Evolutionary conservation across 1,140 invertebrate genomes (phyloP).

Genomic region (Hyphantria cunea): DNA sequence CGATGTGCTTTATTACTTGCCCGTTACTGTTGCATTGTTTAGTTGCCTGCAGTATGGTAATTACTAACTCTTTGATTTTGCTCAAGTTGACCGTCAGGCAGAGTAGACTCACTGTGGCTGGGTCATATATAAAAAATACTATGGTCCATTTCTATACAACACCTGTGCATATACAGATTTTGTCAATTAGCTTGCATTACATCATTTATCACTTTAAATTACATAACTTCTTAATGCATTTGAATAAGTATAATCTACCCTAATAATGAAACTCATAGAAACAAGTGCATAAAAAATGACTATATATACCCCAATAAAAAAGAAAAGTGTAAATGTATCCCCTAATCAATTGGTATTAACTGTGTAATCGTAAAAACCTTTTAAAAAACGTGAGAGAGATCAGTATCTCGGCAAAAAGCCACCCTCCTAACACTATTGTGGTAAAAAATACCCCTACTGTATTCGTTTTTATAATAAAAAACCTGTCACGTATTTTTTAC

Average conservation of each 20-base stretch:
- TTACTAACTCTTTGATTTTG: no score
- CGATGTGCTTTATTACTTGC: no score
- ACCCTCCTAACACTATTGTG: constrained; percentile 40
- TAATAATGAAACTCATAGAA: background rate
- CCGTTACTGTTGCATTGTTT: no score
- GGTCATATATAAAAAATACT: no score
- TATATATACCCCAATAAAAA: constrained; percentile 39
- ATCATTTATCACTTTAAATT: no score
- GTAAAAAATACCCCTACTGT: constrained; percentile 55
- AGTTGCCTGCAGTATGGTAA: no score
- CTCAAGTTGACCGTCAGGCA: no score
- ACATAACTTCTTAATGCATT: background rate
- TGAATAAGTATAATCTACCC: background rate
- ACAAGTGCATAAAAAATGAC: constrained; percentile 23
- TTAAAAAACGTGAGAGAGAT: constrained; percentile 76
- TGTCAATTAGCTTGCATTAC: no score
- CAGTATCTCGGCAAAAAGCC: constrained; percentile 60
- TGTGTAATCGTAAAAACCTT: constrained; percentile 52
- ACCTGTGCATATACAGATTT: no score
- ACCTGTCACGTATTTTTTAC: constrained; percentile 57
- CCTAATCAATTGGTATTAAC: constrained; percentile 64
- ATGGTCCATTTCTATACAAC: no score
- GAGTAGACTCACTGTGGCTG: no score
- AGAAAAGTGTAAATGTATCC: constrained; percentile 66
- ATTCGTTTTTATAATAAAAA: constrained; percentile 47